Percentiles rank a stretch among this genome's conserved stretches.
Conservation (phyloP, 2,113 vertebrate genomes). For the Hippopotamus amphibius region DNA sequence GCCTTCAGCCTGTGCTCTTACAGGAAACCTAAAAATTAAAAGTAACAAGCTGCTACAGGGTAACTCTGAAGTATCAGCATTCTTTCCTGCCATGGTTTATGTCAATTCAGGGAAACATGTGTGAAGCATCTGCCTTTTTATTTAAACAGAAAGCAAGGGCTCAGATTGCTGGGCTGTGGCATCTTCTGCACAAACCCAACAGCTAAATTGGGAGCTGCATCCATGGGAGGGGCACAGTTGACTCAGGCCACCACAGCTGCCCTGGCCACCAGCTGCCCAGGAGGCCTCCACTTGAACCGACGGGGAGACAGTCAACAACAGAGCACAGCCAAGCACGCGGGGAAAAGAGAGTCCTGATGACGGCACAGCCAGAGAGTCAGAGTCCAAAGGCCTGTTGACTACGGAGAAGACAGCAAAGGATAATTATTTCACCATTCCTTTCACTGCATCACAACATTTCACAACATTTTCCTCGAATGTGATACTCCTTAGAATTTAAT, state of each 20-base stretch:
- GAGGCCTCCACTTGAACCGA: background rate
- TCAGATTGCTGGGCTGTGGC: conserved; percentile 11
- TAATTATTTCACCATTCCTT: conserved; percentile 63
- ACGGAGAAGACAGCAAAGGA: conserved; percentile 22
- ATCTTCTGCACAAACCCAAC: conserved; percentile 39
- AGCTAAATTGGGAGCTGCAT: conserved; percentile 55
- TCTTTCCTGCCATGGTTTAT: conserved; percentile 80
- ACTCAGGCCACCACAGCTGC: conserved; percentile 71
- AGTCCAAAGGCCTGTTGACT: conserved; percentile 51
- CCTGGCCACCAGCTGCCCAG: conserved; percentile 48
- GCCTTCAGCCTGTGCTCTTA: conserved; percentile 52
- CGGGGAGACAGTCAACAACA: background rate
- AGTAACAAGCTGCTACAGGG: conserved; percentile 61
- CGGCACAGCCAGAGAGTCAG: background rate
- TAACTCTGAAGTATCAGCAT: conserved; percentile 68
- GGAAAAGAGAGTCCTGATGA: conserved; percentile 50
- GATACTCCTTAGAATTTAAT: conserved; percentile 52
- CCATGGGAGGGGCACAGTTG: background rate
- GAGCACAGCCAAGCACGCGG: background rate
- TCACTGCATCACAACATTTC: conserved; percentile 36
- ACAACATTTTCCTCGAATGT: conserved; percentile 67
- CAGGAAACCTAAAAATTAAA: conserved; percentile 64
- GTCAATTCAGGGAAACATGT: conserved; percentile 77
- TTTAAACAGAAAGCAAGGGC: conserved; percentile 69
- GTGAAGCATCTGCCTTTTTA: conserved; percentile 81